Evolutionary conservation across 2,888 invertebrate species (phyloP), one percentile per base, ranked within the genome.

Genomic region (Bombylius discolor): DNA sequence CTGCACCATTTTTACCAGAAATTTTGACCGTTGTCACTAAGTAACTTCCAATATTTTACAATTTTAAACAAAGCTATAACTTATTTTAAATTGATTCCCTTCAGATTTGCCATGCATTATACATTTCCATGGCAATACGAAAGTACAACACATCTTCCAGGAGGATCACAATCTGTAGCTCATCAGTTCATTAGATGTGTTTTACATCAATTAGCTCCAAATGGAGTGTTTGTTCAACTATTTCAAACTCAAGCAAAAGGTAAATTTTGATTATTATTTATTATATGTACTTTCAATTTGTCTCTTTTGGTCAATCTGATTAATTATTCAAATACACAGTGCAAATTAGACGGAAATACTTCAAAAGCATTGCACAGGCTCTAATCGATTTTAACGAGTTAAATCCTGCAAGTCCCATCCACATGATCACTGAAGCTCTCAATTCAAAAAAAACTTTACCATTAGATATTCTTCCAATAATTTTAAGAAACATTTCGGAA

Each of bases 121-220:
- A 83, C 84, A 67, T 92, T 89, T 73, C 84, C 90, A 33, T 94
- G 93, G 93, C 92, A 94, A 75, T 84, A 81, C 60, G 92, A 91
- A 70, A 87, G 84, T 61, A 86, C 85, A 67, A 82, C 91, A 47
- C 90, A 96, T 61, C 79, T 97, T 62, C 95, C 98, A 1, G 96
- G 97, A 59, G 93, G 95, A 68, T 91, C 92, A 5, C 86, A 92
- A 61, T 94, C 93, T 68, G 95, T 98, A 36, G 97, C 97, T 32
- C 87, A 95, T 70, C 99, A 99, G 76, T 96, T 98, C 77, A 78
- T 99, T 58, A 83, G 99, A 63, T 98, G 97, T 70, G 89, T 94
- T 59, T 79, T 99, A 55, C 98, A 99, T 70, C 96, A 98, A 75
- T 78, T 99, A 55, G 94, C 97, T 1, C 95, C 96, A 0, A 95